Evolutionary conservation across 2,113 vertebrate species (phyloP).

Genomic region (Neomonachus schauinslandi): DNA sequence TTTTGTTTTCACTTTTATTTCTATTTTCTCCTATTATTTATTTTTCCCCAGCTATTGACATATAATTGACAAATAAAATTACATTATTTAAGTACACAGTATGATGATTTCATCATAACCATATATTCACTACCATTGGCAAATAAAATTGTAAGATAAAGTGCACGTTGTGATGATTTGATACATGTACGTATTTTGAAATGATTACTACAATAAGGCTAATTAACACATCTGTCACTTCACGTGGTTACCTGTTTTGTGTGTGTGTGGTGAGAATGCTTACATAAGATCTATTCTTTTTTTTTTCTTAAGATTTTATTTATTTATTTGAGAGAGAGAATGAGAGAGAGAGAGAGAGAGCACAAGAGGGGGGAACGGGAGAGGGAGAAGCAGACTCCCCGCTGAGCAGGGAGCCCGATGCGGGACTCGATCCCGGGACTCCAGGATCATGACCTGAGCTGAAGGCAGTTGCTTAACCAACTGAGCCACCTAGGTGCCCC

Average conservation of each 20-base stretch:
- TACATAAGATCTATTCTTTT: not conserved
- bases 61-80: not conserved
- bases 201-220: not conserved
- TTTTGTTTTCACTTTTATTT: not conserved
- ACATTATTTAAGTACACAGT: not conserved
- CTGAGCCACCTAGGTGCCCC: too few species aligned
- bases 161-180: not conserved
- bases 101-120: not conserved
- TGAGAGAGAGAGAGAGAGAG: too few species aligned
- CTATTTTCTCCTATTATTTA: not conserved
- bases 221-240: not conserved
- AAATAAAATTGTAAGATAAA: not conserved
- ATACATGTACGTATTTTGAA: not conserved
- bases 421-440: too few species aligned
- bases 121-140: not conserved
- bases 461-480: too few species aligned
- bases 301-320: too few species aligned
- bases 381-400: too few species aligned
- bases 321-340: too few species aligned
- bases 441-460: too few species aligned
- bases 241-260: not conserved
- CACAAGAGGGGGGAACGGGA: too few species aligned
- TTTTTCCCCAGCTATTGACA: not conserved
- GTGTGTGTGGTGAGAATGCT: not conserved
- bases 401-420: too few species aligned